These are phyloP conservation scores for Scaptomyza montana DNA, from an alignment of 1,140 invertebrate genomes.

Conservation along the genomic window DNA sequence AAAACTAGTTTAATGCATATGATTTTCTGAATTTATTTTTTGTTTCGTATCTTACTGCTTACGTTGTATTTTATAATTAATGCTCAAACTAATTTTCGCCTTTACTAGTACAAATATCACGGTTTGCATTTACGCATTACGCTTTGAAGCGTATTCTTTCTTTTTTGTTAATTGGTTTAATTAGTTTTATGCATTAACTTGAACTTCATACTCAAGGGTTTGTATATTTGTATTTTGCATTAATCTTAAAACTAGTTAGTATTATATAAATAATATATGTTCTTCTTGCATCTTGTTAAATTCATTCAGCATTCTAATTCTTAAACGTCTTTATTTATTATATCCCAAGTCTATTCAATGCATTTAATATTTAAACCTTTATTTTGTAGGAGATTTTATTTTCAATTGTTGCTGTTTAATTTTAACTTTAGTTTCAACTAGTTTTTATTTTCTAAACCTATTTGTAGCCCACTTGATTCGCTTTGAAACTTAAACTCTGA, in stretches of 20 bases:
- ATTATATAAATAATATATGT: slow-evolving; percentile 22
- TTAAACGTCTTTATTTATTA: slow-evolving; percentile 22
- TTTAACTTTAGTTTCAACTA: slow-evolving; percentile 14
- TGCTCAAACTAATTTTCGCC: slow-evolving; percentile 52
- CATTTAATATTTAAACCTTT: slow-evolving; percentile 35
- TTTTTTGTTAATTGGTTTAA: slow-evolving; percentile 50
- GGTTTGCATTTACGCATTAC: slow-evolving; percentile 60
- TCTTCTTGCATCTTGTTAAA: slow-evolving; percentile 7
- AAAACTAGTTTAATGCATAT: slow-evolving; percentile 75
- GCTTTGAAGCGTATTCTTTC: slow-evolving; percentile 54
- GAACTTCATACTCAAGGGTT: slow-evolving; percentile 19
- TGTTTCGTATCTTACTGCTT: slow-evolving; percentile 24
- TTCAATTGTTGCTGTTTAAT: slow-evolving; percentile 10
- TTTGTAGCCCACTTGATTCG: slow-evolving; percentile 25
- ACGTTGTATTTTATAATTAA: slow-evolving; percentile 45
- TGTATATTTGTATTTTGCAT: slow-evolving; percentile 22
- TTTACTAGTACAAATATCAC: slow-evolving; percentile 83
- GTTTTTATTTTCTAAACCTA: slow-evolving; percentile 16
- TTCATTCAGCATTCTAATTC: slow-evolving; percentile 43
- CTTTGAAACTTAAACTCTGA: slow-evolving; percentile 18
- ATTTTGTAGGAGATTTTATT: slow-evolving; percentile 26
- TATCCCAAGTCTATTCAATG: slow-evolving; percentile 36
- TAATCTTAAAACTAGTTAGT: slow-evolving; percentile 10
- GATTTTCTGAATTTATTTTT: slow-evolving; percentile 38
- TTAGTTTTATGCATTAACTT: slow-evolving; percentile 43